Evolutionary conservation across 2,113 vertebrate species (phyloP).

Genomic region (Caracal caracal): DNA sequence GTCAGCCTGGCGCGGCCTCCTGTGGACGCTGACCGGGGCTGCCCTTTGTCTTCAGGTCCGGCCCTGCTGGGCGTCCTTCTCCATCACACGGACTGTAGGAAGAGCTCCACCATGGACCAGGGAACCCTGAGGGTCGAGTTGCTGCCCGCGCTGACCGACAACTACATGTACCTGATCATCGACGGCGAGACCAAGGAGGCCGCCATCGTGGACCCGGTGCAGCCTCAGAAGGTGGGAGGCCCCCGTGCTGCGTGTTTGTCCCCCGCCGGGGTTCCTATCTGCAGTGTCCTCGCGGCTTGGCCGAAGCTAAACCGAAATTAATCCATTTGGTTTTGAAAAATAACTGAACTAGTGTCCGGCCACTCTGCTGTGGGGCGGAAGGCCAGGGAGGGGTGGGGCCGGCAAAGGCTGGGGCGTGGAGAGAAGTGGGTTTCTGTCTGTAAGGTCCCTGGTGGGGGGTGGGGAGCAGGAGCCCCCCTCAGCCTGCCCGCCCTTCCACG

Average conservation of each 20-base stretch:
- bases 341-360: not conserved
- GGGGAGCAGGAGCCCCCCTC: too few relatives aligned
- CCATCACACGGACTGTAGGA: slow-evolving; percentile 82
- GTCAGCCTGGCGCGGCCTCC: not conserved
- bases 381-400: not conserved
- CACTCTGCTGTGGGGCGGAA: not conserved
- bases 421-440: not conserved
- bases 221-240: slow-evolving; percentile 92
- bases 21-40: not conserved
- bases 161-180: slow-evolving; percentile 99
- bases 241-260: not conserved
- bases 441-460: not conserved
- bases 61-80: slow-evolving; percentile 79
- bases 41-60: slow-evolving; percentile 82
- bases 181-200: slow-evolving; percentile 94
- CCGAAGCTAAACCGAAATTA: not conserved
- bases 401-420: not conserved
- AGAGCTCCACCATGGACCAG: slow-evolving; percentile 84
- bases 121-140: slow-evolving; percentile 93
- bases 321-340: not conserved
- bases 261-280: not conserved
- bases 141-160: slow-evolving; percentile 95
- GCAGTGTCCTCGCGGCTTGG: not conserved
- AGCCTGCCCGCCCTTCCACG: too few relatives aligned
- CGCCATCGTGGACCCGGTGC: slow-evolving; percentile 95